phyloP scores from a whole-genome alignment of 2,113 vertebrate genomes.

The Todiramphus chloris region DNA sequence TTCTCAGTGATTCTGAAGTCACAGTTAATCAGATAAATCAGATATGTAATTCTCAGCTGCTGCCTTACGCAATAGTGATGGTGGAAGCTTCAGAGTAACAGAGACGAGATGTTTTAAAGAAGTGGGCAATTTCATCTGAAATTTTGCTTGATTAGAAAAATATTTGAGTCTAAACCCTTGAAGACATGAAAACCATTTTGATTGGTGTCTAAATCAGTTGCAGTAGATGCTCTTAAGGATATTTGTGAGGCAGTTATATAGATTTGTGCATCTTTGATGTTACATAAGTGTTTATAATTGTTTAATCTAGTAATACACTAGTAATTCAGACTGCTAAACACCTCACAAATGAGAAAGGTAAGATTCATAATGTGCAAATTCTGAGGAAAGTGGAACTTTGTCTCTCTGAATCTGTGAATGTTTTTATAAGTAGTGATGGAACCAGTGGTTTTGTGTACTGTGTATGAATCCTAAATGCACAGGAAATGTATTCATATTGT shows the following conservation, averaged over 20 bases:
- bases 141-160: neutral
- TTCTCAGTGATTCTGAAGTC: slow-evolving; percentile 30
- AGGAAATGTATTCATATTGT: neutral
- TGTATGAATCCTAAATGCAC: neutral
- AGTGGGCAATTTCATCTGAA: neutral
- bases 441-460: neutral
- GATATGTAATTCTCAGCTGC: neutral
- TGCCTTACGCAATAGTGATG: neutral
- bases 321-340: neutral
- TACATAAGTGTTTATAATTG: neutral
- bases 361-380: neutral
- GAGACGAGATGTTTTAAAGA: neutral
- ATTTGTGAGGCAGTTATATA: neutral
- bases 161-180: neutral
- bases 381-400: neutral
- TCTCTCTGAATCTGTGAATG: neutral
- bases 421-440: neutral
- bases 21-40: neutral
- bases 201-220: neutral
- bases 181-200: neutral
- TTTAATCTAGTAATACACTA: neutral
- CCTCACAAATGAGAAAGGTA: neutral
- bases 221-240: neutral
- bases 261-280: neutral
- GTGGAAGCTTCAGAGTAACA: neutral